Conservation (phyloP, 2,888 invertebrate species). For the Celastrina argiolus region DNA sequence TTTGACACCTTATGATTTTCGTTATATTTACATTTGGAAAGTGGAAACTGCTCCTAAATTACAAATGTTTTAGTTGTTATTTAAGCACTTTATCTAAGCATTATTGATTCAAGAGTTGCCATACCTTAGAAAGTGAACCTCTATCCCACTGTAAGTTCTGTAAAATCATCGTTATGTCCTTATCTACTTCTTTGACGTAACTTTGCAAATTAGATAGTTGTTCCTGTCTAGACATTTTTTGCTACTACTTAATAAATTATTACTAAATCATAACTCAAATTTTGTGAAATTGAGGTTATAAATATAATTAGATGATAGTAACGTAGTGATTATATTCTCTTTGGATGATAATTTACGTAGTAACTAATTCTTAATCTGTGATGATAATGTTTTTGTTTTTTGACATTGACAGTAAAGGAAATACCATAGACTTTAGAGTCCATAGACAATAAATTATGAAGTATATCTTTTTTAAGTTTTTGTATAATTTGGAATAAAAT, state of each 20-base stretch:
- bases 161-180: constrained; percentile 56
- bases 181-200: constrained; percentile 49
- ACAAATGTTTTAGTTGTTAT: background rate
- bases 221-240: constrained; percentile 46
- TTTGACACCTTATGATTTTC: constrained; percentile 48
- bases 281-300: background rate
- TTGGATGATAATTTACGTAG: no score
- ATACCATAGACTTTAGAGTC: no score
- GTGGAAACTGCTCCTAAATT: background rate
- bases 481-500: no score
- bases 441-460: no score
- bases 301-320: no score
- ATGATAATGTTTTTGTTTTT: background rate
- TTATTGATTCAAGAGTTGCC: background rate
- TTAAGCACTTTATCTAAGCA: no score
- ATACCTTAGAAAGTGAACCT: constrained; percentile 50
- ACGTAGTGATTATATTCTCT: no score
- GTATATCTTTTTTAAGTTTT: no score
- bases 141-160: constrained; percentile 65
- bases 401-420: background rate
- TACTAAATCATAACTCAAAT: background rate
- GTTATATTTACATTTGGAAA: constrained; percentile 45
- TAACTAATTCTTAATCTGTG: no score
- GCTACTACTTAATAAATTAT: background rate
- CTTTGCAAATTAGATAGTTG: constrained; percentile 46